A percentile compares a stretch with the other conserved stretches of the same genome.
Evolutionary conservation across 2,113 vertebrate genomes (phyloP).

Genomic region (Canis aureus): DNA sequence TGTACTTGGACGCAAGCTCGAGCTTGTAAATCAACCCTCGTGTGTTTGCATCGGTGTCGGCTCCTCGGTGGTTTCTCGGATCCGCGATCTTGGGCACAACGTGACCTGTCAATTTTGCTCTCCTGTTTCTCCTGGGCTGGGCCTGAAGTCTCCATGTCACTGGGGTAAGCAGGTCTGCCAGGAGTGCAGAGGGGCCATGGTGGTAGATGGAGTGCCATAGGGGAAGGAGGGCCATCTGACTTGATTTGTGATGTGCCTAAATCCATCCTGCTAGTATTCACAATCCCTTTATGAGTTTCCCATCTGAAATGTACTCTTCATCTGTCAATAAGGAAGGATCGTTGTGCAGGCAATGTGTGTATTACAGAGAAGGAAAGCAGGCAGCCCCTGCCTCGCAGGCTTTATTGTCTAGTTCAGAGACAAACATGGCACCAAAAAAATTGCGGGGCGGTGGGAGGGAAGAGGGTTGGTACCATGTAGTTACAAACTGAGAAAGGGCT

Average conservation of each 20-base stretch:
- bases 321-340: too few species aligned
- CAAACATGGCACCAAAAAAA: neutral
- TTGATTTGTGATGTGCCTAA: neutral
- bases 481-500: neutral
- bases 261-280: neutral
- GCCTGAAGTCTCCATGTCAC: neutral
- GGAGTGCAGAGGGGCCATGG: rapidly evolving
- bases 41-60: too few species aligned
- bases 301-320: neutral
- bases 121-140: neutral
- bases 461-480: too few species aligned
- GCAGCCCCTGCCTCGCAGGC: neutral
- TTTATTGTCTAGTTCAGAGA: neutral
- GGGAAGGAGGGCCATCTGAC: neutral
- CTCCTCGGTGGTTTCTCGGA: too few species aligned
- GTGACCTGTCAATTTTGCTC: too few species aligned
- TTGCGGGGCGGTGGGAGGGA: neutral
- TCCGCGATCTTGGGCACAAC: too few species aligned
- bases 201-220: neutral
- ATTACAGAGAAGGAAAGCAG: neutral
- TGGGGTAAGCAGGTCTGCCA: neutral
- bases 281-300: neutral
- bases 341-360: neutral
- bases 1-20: too few species aligned
- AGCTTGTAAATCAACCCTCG: too few species aligned